Conservation (phyloP, 2,888 invertebrate genomes). For the Ophonus ardosiacus region DNA sequence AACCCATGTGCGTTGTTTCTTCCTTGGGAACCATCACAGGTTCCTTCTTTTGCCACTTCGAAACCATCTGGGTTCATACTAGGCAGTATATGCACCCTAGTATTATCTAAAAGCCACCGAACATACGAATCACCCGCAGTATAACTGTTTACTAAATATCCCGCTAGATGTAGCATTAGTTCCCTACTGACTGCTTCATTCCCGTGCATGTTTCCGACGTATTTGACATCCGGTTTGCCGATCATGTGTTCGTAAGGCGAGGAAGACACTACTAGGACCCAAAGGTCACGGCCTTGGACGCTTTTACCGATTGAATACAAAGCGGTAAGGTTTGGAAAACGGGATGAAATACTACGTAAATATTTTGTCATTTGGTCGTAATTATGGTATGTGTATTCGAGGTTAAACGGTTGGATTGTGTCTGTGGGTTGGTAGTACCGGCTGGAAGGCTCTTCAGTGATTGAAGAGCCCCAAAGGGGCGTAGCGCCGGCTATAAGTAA, state of each 20-base stretch:
- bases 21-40: conserved; percentile 92
- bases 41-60: conserved; percentile 92
- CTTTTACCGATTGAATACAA: conserved; percentile 96
- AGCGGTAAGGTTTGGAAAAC: conserved; percentile 91
- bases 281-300: conserved; percentile 94
- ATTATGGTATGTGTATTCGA: conserved; percentile 93
- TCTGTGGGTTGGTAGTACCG: conserved; percentile 31
- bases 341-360: conserved; percentile 87
- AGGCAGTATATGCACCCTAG: conserved; percentile 97
- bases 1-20: conserved; percentile 92
- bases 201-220: conserved; percentile 97
- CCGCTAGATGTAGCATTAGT: conserved; percentile 93
- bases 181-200: conserved; percentile 98
- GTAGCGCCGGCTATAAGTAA: neutral
- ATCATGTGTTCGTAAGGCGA: conserved; percentile 95
- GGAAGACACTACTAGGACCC: conserved; percentile 95
- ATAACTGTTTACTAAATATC: conserved; percentile 90
- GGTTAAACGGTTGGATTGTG: conserved; percentile 69
- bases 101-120: conserved; percentile 94
- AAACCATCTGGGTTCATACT: conserved; percentile 99
- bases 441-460: neutral
- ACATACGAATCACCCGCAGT: conserved; percentile 91
- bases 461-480: neutral
- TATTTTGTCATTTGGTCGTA: conserved; percentile 91
- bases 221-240: conserved; percentile 98